A percentile compares a stretch with the other conserved stretches of the same genome.
These are phyloP conservation scores for Drosophila eohydei DNA, from an alignment of 2,888 invertebrate genomes.

Conservation along the genomic window DNA sequence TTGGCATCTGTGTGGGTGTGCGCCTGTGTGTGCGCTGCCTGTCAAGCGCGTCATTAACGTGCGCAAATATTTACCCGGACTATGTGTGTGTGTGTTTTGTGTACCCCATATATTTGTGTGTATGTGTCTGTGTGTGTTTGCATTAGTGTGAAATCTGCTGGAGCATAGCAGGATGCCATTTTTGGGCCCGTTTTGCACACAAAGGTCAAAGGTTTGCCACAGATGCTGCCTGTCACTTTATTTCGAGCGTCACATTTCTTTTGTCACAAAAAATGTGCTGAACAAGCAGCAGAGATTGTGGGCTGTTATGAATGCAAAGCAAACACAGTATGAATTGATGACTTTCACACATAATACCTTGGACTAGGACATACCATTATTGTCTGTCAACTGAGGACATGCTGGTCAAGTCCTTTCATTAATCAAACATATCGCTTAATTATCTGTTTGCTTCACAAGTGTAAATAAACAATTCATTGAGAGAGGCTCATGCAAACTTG, in stretches of 20 bases:
- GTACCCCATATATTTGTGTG: conserved; percentile 5
- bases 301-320: conserved; percentile 14
- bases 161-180: conserved; percentile 59
- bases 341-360: conserved; percentile 10
- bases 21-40: conserved; percentile 24
- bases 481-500: not conserved
- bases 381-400: not conserved
- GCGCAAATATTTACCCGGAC: conserved; percentile 65
- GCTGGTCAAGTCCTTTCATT: not conserved
- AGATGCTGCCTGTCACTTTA: conserved; percentile 27
- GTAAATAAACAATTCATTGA: not conserved
- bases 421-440: conserved; percentile 5
- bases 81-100: conserved; percentile 12
- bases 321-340: conserved; percentile 21
- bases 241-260: conserved; percentile 12
- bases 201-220: conserved; percentile 65
- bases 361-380: not conserved
- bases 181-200: conserved; percentile 45
- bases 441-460: not conserved
- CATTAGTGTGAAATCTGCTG: conserved; percentile 54
- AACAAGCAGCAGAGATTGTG: conserved; percentile 4
- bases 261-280: conserved; percentile 15
- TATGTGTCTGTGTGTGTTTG: conserved; percentile 3
- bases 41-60: conserved; percentile 69
- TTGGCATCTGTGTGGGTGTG: not conserved